phyloP scores from a whole-genome alignment of 2,888 invertebrate genomes.

The Eupelmus urozonus region DNA sequence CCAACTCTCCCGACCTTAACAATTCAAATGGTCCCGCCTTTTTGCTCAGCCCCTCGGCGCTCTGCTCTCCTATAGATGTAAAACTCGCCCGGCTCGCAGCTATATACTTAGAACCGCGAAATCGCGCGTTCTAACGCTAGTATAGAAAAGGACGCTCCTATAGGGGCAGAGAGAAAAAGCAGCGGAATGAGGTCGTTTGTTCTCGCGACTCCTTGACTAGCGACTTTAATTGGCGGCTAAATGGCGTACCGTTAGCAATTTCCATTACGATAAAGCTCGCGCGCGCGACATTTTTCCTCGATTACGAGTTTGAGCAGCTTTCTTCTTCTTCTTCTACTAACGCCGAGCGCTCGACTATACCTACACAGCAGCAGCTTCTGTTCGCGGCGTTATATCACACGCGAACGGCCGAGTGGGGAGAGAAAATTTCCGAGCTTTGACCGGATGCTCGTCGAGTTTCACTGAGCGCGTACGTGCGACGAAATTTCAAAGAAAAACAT shows the following conservation, averaged over 20 bases:
- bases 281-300: slow-evolving; percentile 63
- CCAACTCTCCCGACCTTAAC: slow-evolving; percentile 43
- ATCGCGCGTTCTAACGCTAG: slow-evolving; percentile 13
- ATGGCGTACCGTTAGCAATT: slow-evolving; percentile 73
- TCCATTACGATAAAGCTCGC: slow-evolving; percentile 73
- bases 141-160: slow-evolving; percentile 21
- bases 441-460: slow-evolving; percentile 59
- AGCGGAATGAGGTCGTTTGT: slow-evolving; percentile 72
- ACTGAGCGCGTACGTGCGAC: slow-evolving; percentile 35
- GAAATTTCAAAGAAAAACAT: slow-evolving; percentile 41
- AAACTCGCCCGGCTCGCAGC: slow-evolving; percentile 15
- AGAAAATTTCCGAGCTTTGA: slow-evolving; percentile 39
- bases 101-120: neutral
- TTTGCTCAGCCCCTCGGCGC: neutral
- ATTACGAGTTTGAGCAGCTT: slow-evolving; percentile 60
- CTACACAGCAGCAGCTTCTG: neutral
- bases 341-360: slow-evolving; percentile 45
- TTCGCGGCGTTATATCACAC: slow-evolving; percentile 43
- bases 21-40: slow-evolving; percentile 49
- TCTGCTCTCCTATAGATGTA: neutral
- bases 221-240: slow-evolving; percentile 72
- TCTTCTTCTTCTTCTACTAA: slow-evolving; percentile 55
- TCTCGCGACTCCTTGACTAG: slow-evolving; percentile 66
- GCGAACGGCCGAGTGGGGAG: neutral
- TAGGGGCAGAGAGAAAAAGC: slow-evolving; percentile 62